Evolutionary conservation across 2,888 invertebrate genomes (phyloP).

Genomic region (Reticulitermes lucifugus): DNA sequence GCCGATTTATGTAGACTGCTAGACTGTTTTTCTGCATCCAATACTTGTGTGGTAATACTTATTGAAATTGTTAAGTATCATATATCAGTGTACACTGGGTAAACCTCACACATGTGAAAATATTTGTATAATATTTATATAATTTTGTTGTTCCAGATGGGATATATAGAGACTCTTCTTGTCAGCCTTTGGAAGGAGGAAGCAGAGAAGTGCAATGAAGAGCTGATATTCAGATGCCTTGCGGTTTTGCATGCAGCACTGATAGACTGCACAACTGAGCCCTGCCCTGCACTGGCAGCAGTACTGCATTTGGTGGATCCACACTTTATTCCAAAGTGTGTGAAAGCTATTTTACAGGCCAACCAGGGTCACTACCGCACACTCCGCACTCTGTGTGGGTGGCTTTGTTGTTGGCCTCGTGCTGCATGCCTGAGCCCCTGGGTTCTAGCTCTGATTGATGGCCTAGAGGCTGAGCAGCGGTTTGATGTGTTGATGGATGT

Average conservation of each 20-base stretch:
- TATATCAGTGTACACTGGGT: background rate
- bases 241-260: constrained; percentile 4
- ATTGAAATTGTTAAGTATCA: background rate
- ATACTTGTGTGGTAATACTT: background rate
- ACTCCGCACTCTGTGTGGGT: constrained; percentile 74
- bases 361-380: constrained; percentile 59
- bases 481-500: constrained; percentile 68
- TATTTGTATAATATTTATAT: background rate
- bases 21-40: background rate
- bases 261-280: constrained; percentile 57
- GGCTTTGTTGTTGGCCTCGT: constrained; percentile 74
- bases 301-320: constrained; percentile 69
- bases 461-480: constrained; percentile 65
- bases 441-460: constrained; percentile 75
- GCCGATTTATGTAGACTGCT: no score
- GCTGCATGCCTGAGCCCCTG: constrained; percentile 74
- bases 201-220: background rate
- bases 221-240: constrained; percentile 11
- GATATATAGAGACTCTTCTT: background rate
- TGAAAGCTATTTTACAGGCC: constrained; percentile 59
- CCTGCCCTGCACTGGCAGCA: constrained; percentile 71
- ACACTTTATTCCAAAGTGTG: constrained; percentile 62
- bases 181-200: background rate
- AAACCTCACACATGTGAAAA: background rate
- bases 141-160: background rate